Evolutionary conservation across 1,140 invertebrate species (phyloP), one percentile per base, ranked within the genome.

Genomic region (Meloidogyne hapla): DNA sequence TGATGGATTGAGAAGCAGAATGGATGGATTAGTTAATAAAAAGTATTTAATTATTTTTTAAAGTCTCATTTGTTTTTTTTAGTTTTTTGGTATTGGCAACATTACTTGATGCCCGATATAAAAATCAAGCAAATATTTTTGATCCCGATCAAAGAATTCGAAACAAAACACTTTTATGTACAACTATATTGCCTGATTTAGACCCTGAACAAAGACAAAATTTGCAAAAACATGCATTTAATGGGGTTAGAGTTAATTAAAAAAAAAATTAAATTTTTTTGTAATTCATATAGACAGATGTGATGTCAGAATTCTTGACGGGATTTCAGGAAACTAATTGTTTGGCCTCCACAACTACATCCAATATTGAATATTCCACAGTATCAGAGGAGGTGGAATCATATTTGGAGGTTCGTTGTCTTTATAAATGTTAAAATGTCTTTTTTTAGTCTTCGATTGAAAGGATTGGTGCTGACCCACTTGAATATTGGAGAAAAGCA

Each of bases 401-500:
- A 1, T 56, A 56, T n/a, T 56, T 56, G 12, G 18, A 56, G 48
- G 48, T 56, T 56, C 2, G 3, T 13, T 42, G 9, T 42, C n/a
- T 56, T 56, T n/a, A 56, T n/a, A 3, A 5, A 56, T 6, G 2
- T 56, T 21, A n/a, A n/a, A 56, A n/a, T 8, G 3, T 56, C 5
- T 56, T 18, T 48, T 48, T 56, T 56, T 13, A 56, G 48, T 56
- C 48, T 8, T 56, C 48, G 6, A 56, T 56, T n/a, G 48, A 56
- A 56, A 56, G 48, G n/a, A 56, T 56, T 56, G 48, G 48, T n/a
- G 48, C 48, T n/a, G 48, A 56, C n/a, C 48, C 48, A 56, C n/a
- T 56, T n/a, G 48, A 56, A n/a, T 56, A 56, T 5, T 56, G 48
- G 48, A 3, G 48, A 56, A 56, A 56, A 56, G 4, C 48, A 56